Base-by-base conservation (phyloP, 2,888 invertebrate genomes). In the Brachyptera risi region DNA sequence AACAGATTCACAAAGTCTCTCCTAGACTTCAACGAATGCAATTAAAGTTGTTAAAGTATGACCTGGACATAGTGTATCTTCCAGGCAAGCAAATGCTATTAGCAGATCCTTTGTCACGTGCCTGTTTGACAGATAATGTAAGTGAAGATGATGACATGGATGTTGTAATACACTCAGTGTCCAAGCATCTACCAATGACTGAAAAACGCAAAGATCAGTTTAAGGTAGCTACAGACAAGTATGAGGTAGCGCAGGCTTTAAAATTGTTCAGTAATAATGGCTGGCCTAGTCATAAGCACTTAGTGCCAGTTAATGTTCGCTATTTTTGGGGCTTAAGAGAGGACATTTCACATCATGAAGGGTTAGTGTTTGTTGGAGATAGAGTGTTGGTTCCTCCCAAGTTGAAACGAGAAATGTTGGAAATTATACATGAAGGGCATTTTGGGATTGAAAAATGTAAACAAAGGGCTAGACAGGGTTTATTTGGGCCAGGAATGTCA, bases 401-500 rank as follows among this genome's bases (percentile, higher is more conserved):
- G 37, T 31, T 51, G 3, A 59, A 37, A 38, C 11, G 35, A 13
- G 13, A 23, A 13, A 38, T 51, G 51, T 31, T 59, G 23, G 21
- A 21, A 23, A 13, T 51, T 21, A 4, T 51, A 9, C 59, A 59
- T 19, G 51, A 59, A 19, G 51, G 59, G 1, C 59, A 59, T 35
- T 17, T 51, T n/a, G 59, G 59, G 17, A 38, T 59, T 13, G 51
- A 31, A 38, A 59, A 38, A 37, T 21, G 21, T 23, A 59, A 24
- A 37, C 24, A 11, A 1, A 17, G 59, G n/a, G 38, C 59, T 17
- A 2, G 59, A 17, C 9, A 35, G 9, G 38, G 50, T 3, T 37
- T 40, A 1, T 56, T 24, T 19, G 51, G 51, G 59, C 59, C 59
- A 13, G 50, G 50, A 3, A 59, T 59, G 37, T 17, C 68, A 56